Conservation (phyloP, 2,113 vertebrate genomes). For the Lagopus leucura region DNA sequence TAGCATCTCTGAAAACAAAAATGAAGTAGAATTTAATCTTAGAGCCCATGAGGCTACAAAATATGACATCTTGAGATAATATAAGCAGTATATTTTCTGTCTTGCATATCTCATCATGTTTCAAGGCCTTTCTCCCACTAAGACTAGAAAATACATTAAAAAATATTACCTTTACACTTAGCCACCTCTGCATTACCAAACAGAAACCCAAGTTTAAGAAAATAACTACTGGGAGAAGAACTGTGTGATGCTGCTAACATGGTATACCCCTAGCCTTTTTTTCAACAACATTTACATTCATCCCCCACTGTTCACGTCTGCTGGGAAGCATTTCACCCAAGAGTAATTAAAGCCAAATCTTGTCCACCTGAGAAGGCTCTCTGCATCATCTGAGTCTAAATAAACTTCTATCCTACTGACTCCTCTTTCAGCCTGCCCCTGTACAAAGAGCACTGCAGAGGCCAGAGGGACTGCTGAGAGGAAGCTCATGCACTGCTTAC, state of each 20-base stretch:
- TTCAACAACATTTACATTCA: not conserved
- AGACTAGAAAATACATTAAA: not conserved
- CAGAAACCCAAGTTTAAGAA: not conserved
- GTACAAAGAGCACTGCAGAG: not conserved
- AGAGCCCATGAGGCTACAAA: not conserved
- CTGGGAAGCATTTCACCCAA: not conserved
- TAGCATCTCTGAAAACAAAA: not conserved
- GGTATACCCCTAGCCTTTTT: not conserved
- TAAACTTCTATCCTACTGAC: not conserved
- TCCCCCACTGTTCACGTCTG: too few species aligned
- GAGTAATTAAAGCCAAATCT: not conserved
- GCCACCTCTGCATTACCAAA: not conserved
- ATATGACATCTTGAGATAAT: not conserved
- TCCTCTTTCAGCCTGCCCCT: not conserved
- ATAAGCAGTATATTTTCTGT: not conserved
- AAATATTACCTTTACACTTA: not conserved
- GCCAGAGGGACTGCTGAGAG: fast-evolving
- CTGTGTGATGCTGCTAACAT: fast-evolving
- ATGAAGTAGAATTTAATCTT: not conserved
- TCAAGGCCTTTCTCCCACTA: not conserved
- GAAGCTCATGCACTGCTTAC: fast-evolving
- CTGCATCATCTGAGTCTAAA: not conserved
- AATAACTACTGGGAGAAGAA: not conserved
- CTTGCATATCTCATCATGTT: not conserved
- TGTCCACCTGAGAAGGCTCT: not conserved